These are phyloP conservation scores for Campoplex nolae DNA, from an alignment of 2,888 invertebrate genomes.

Conservation along the genomic window DNA sequence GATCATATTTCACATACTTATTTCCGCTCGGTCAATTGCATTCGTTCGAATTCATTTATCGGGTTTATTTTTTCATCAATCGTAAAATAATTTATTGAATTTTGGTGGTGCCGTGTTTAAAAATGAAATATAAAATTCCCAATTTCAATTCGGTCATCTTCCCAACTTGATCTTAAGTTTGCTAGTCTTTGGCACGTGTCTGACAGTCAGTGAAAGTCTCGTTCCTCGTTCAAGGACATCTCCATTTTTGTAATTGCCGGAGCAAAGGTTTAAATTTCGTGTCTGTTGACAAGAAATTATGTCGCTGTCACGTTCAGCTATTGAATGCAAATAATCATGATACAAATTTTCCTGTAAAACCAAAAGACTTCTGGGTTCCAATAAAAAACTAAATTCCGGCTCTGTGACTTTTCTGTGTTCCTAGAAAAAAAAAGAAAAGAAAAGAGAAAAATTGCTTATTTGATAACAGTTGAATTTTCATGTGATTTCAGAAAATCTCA, in stretches of 20 bases:
- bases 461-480: constrained; percentile 23
- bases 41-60: not conserved
- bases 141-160: constrained; percentile 18
- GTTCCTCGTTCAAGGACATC: constrained; percentile 88
- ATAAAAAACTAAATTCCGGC: constrained; percentile 89
- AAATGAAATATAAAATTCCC: not conserved
- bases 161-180: constrained; percentile 89
- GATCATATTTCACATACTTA: not conserved
- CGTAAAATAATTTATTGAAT: too few species aligned
- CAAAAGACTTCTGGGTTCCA: constrained; percentile 95
- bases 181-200: constrained; percentile 96
- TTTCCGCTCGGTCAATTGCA: not conserved
- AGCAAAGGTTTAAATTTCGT: constrained; percentile 89
- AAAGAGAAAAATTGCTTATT: not conserved
- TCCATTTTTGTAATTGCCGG: constrained; percentile 86
- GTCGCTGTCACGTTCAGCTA: constrained; percentile 90
- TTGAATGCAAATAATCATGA: constrained; percentile 93
- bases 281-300: constrained; percentile 86
- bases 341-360: constrained; percentile 94
- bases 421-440: constrained; percentile 57
- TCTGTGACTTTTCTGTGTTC: constrained; percentile 54
- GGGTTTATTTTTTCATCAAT: not conserved
- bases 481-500: constrained; percentile 72
- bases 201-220: constrained; percentile 95
- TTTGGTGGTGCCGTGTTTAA: not conserved